phyloP scores from a whole-genome alignment of 2,113 vertebrate species.

The Orientallactaga bullata region DNA sequence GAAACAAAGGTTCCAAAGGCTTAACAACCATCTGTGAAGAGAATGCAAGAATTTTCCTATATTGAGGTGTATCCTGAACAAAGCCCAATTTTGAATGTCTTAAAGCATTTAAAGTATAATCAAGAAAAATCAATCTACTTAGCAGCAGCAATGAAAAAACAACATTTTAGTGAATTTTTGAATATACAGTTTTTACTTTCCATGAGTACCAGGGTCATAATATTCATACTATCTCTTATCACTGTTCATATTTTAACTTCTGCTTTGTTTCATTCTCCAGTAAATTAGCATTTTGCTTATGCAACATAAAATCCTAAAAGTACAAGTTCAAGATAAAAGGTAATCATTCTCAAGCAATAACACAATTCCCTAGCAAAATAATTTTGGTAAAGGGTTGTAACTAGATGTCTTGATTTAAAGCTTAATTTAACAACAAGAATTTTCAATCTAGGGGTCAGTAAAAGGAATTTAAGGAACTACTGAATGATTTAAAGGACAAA shows the following conservation, averaged over 20 bases:
- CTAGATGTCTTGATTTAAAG: not conserved
- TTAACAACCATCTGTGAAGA: not conserved
- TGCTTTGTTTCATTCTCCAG: slow-evolving; percentile 18
- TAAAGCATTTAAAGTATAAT: slow-evolving; percentile 22
- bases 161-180: not conserved
- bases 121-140: not conserved
- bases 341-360: not conserved
- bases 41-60: not conserved
- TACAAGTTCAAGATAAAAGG: slow-evolving; percentile 28
- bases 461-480: not conserved
- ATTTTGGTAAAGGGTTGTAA: not conserved
- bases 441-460: not conserved
- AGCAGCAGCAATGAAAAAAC: not conserved
- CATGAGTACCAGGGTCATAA: not conserved
- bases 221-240: not conserved
- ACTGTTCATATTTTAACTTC: slow-evolving; percentile 14
- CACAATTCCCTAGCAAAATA: slow-evolving; percentile 19
- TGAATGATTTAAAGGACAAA: not conserved
- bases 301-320: slow-evolving; percentile 2
- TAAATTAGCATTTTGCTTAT: slow-evolving; percentile 10
- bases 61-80: not conserved
- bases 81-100: slow-evolving; percentile 8
- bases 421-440: slow-evolving; percentile 24
- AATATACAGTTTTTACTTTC: slow-evolving; percentile 26
- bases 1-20: not conserved